Evolutionary conservation across 1,140 invertebrate species (phyloP).

Genomic region (Trinorchestia longiramus): DNA sequence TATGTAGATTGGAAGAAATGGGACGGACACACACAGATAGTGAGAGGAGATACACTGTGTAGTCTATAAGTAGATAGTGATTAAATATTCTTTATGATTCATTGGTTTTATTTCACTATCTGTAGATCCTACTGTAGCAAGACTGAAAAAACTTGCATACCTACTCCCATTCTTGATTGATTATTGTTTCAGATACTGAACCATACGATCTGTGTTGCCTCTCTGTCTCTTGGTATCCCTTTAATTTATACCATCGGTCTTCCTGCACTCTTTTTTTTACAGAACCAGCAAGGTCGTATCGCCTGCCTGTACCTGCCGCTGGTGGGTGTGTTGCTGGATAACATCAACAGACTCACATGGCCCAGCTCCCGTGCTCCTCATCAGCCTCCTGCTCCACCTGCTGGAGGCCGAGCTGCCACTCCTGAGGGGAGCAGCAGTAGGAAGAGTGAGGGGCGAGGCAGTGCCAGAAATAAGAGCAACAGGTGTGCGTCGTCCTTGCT

Average conservation of each 20-base stretch:
- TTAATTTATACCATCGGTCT: not conserved
- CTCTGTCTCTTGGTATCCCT: constrained; percentile 56
- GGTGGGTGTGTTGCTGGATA: constrained; percentile 87
- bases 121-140: too few relatives aligned
- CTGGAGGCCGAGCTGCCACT: not conserved
- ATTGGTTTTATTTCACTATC: too few relatives aligned
- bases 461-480: constrained; percentile 60
- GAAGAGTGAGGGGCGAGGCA: constrained; percentile 61
- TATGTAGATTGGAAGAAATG: too few relatives aligned
- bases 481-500: constrained; percentile 51
- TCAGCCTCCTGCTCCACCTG: not conserved
- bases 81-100: too few relatives aligned
- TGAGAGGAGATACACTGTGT: too few relatives aligned
- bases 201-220: constrained; percentile 38
- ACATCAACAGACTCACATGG: constrained; percentile 76
- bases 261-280: not conserved
- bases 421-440: constrained; percentile 56
- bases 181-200: not conserved
- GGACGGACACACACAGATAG: too few relatives aligned
- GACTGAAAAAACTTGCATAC: not conserved
- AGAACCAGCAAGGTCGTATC: constrained; percentile 87
- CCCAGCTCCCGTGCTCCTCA: constrained; percentile 67
- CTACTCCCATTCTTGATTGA: not conserved
- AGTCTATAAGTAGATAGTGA: too few relatives aligned
- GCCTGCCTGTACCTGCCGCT: constrained; percentile 91